These are phyloP conservation scores for Astreopora myriophthalma DNA, from an alignment of 64 coral and sea anemone species.

Conservation along the genomic window DNA sequence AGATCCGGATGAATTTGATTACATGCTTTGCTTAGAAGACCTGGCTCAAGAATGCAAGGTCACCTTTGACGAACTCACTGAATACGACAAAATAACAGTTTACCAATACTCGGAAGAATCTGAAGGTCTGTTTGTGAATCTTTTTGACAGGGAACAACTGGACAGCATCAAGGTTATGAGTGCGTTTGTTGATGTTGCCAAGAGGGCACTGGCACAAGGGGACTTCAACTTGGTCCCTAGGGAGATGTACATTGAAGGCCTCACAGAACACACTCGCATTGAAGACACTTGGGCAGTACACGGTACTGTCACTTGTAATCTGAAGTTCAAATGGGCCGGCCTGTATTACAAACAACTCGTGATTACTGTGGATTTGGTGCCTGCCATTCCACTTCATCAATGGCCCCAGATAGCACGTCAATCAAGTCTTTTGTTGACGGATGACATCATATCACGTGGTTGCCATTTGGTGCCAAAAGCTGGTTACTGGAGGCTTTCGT, in stretches of 20 bases:
- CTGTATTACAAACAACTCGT: conserved; percentile 51
- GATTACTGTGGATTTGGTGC: conserved; percentile 44
- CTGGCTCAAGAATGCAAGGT: conserved; percentile 3
- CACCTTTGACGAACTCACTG: background rate
- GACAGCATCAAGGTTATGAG: conserved; percentile 22
- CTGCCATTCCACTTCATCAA: background rate
- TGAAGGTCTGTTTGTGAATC: background rate
- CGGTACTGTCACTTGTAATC: conserved; percentile 56
- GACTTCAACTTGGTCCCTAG: background rate
- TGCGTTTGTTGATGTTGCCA: conserved; percentile 26
- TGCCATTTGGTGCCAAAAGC: conserved; percentile 48
- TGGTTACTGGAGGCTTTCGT: conserved; percentile 58
- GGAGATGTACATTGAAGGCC: conserved; percentile 26
- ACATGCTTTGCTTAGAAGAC: conserved; percentile 37
- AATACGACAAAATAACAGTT: background rate
- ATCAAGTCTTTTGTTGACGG: background rate
- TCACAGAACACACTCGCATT: conserved; percentile 34
- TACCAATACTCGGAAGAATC: background rate
- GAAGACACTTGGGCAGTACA: conserved; percentile 36
- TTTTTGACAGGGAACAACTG: conserved; percentile 25
- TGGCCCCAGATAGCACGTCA: background rate
- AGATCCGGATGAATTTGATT: conserved; percentile 67
- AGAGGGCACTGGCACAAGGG: background rate
- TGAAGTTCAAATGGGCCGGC: conserved; percentile 46
- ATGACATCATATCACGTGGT: conserved; percentile 14